Evolutionary conservation across 1,140 invertebrate species (phyloP), one percentile per base, ranked within the genome.

Genomic region (Prorops nasuta): DNA sequence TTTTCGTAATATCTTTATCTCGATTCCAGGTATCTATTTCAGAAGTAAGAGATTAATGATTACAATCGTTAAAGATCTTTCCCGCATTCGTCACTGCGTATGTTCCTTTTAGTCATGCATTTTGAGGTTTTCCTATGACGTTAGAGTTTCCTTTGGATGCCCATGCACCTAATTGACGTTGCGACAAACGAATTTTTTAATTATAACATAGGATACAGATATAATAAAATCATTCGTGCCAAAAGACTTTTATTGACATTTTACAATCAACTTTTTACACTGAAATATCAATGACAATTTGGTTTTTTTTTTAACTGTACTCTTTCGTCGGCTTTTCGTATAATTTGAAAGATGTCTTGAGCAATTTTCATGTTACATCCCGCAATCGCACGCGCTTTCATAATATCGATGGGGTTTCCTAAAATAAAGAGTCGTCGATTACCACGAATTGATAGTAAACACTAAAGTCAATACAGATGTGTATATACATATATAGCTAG

Each of bases 391-490:
- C 86, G 73, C 9, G 87, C 79, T 38, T 81, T 79, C 82, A 89
- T 84, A 1, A 90, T 71, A 62, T 90, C 79, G 45, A 90, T 83
- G 60, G 78, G 72, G 16, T 80, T 78, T 3, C 85, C 85, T 84
- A 60, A 18, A 64, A 45, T 44, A 54, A 14, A 39, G n/a, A 51
- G 8, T 37, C 6, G 20, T 56, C 3, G 38, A n/a, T n/a, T n/a
- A n/a, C n/a, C n/a, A n/a, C n/a, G n/a, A n/a, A n/a, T n/a, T n/a
- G n/a, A n/a, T n/a, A n/a, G n/a, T n/a, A n/a, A n/a, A 20, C 4
- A n/a, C 15, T 19, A 6, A 44, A 31, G 3, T 2, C 22, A 14
- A 12, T 42, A 42, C 9, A n/a, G 18, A 31, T 4, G 12, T 39
- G n/a, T n/a, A n/a, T n/a, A n/a, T n/a, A n/a, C n/a, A n/a, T n/a